phyloP scores from a whole-genome alignment of 2,888 invertebrate genomes.

The Unio pictorum region DNA sequence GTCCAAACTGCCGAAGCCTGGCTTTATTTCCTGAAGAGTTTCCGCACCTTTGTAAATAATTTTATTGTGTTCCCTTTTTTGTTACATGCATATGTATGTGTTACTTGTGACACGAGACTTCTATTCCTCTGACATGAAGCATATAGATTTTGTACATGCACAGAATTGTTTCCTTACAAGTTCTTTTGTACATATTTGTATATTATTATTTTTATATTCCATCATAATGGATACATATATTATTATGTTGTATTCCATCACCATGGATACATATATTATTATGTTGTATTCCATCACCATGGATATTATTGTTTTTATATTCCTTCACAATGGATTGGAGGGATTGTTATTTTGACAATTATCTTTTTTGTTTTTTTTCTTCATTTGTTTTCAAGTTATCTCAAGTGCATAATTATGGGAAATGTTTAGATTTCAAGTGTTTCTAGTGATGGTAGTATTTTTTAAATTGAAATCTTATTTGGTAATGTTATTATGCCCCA shows the following conservation, averaged over 20 bases:
- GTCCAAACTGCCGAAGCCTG: conserved; percentile 58
- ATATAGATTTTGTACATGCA: too few species aligned
- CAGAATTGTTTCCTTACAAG: too few species aligned
- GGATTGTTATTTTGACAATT: too few species aligned
- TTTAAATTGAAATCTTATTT: too few species aligned
- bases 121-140: too few species aligned
- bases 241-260: background rate
- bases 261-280: background rate
- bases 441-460: too few species aligned
- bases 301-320: background rate
- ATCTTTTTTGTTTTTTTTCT: too few species aligned
- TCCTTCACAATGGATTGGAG: background rate
- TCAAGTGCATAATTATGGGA: too few species aligned
- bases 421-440: too few species aligned
- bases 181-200: background rate
- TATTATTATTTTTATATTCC: background rate
- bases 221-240: background rate
- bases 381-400: too few species aligned
- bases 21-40: conserved; percentile 61
- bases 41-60: conserved; percentile 46
- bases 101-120: background rate
- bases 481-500: too few species aligned
- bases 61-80: background rate
- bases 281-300: background rate
- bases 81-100: background rate